Percentiles rank a stretch among this genome's conserved stretches.
Evolutionary conservation across 2,797 vertebrate genomes (phyloP).

Genomic region (Botia almorhae): DNA sequence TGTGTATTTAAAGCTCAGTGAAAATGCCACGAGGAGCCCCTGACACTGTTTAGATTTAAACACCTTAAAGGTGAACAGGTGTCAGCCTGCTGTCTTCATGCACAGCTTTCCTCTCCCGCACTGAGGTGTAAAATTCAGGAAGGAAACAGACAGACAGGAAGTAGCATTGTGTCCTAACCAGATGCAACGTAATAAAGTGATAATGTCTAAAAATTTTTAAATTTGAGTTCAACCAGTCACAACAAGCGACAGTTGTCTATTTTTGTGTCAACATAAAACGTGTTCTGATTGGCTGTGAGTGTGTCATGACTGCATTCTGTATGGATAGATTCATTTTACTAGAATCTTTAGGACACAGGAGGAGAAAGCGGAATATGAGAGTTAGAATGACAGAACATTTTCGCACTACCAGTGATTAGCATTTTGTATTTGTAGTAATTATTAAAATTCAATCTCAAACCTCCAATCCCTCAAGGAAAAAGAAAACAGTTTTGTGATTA

Average conservation of each 20-base stretch:
- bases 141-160: conserved; percentile 41
- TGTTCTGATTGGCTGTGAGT: neutral
- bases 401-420: conserved; percentile 52
- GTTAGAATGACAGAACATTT: conserved; percentile 48
- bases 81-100: conserved; percentile 32
- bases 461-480: conserved; percentile 27
- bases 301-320: neutral
- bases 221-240: neutral
- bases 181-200: neutral
- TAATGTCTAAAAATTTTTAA: neutral
- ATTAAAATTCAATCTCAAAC: conserved; percentile 34
- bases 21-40: conserved; percentile 1
- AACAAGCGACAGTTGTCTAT: neutral
- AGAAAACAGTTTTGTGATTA: conserved; percentile 34
- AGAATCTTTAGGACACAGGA: neutral
- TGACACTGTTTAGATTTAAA: conserved; percentile 27
- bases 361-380: conserved; percentile 29
- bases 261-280: neutral
- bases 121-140: conserved; percentile 30
- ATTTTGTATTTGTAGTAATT: conserved; percentile 49
- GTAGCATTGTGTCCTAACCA: neutral
- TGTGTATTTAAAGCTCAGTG: neutral
- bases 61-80: conserved; percentile 45
- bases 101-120: conserved; percentile 24
- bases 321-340: neutral